Conservation (phyloP, 2,888 invertebrate species). For the Plebejus anna region DNA sequence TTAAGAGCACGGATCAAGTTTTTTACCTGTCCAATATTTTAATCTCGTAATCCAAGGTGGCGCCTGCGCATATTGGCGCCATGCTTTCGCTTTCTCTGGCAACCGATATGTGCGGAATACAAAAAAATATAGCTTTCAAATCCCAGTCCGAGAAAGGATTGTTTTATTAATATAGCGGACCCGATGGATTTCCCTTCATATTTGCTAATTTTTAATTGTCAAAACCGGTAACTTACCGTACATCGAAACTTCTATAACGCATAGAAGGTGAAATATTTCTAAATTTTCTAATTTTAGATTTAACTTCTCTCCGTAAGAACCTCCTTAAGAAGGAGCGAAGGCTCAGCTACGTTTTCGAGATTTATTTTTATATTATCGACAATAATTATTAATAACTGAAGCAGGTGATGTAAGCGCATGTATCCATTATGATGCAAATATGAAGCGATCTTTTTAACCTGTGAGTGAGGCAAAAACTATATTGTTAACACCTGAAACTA, state of each 20-base stretch:
- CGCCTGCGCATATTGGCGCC: constrained; percentile 7
- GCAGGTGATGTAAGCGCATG: background rate
- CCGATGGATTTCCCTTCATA: no score
- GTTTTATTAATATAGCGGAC: background rate
- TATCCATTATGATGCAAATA: background rate
- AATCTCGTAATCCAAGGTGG: constrained; percentile 17
- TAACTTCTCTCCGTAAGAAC: no score
- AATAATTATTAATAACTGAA: no score
- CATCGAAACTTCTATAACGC: no score
- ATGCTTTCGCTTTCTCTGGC: constrained; percentile 10
- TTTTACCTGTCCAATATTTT: background rate
- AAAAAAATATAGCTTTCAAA: background rate
- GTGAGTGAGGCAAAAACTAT: constrained; percentile 3
- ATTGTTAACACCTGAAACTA: background rate
- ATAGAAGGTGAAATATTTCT: no score
- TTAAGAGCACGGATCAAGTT: constrained; percentile 15
- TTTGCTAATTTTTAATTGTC: no score
- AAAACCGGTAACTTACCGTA: no score
- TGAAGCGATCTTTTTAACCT: background rate
- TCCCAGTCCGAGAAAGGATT: background rate
- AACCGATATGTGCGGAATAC: constrained; percentile 22
- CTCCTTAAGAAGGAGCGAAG: no score
- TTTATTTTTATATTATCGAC: no score
- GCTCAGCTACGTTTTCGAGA: no score
- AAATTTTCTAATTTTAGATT: no score